These are phyloP conservation scores for Dicyrtoma fusca DNA, from an alignment of 2,888 invertebrate genomes.

Conservation along the genomic window DNA sequence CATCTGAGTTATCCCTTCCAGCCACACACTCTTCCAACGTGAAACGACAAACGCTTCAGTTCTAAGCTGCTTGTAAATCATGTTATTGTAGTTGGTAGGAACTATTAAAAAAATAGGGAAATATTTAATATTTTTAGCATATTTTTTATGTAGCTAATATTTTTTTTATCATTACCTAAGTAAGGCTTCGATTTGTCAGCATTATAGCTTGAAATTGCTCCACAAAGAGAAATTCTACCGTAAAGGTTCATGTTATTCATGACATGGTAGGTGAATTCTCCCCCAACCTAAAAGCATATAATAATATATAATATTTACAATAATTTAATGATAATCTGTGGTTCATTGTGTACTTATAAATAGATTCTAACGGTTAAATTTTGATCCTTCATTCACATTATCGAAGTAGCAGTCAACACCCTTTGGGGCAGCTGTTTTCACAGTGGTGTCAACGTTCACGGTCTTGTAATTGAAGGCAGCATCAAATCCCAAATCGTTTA, in stretches of 20 bases:
- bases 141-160: background rate
- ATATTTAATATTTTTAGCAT: background rate
- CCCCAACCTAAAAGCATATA: slow-evolving; percentile 66
- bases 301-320: background rate
- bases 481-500: slow-evolving; percentile 70
- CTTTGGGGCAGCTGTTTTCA: slow-evolving; percentile 68
- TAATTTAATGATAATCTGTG: background rate
- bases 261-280: slow-evolving; percentile 67
- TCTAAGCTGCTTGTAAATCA: slow-evolving; percentile 66
- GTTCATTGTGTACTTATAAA: background rate
- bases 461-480: slow-evolving; percentile 74
- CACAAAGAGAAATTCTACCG: slow-evolving; percentile 70
- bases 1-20: slow-evolving; percentile 66
- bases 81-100: slow-evolving; percentile 64
- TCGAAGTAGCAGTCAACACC: slow-evolving; percentile 78
- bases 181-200: slow-evolving; percentile 58
- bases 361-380: too few species aligned
- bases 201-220: slow-evolving; percentile 70
- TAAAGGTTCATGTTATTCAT: slow-evolving; percentile 67
- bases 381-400: too few species aligned
- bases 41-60: slow-evolving; percentile 68
- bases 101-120: slow-evolving; percentile 57
- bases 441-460: slow-evolving; percentile 62
- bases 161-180: background rate
- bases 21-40: slow-evolving; percentile 67